Evolutionary conservation across 2,888 invertebrate species (phyloP).

Genomic region (Crematogaster levior): DNA sequence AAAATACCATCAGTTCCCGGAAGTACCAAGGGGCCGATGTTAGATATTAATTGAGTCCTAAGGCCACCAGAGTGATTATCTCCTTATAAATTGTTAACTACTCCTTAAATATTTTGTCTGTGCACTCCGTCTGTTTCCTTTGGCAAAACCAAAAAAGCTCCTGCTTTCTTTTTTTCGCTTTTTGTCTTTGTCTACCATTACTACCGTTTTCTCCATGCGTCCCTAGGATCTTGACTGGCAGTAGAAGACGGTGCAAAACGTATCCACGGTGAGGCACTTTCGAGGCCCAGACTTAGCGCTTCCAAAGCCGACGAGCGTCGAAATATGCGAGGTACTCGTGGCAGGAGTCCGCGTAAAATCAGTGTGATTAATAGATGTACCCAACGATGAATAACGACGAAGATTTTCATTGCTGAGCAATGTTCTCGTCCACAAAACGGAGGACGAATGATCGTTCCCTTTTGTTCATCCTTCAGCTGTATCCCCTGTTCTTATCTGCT

Average conservation of each 20-base stretch:
- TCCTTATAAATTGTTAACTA: constrained; percentile 80
- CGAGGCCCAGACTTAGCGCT: constrained; percentile 79
- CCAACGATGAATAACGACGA: constrained; percentile 61
- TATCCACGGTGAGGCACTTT: constrained; percentile 84
- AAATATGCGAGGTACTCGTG: constrained; percentile 60
- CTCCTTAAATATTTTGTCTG: constrained; percentile 78
- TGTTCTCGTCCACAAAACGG: constrained; percentile 54
- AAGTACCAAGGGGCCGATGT: constrained; percentile 80
- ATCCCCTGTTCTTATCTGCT: constrained; percentile 59
- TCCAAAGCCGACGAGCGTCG: constrained; percentile 72
- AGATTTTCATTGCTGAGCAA: constrained; percentile 60
- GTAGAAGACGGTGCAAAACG: constrained; percentile 72
- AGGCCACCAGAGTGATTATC: constrained; percentile 85
- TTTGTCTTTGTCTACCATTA: constrained; percentile 38
- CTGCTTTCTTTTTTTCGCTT: constrained; percentile 53
- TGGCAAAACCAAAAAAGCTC: constrained; percentile 38
- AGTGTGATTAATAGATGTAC: constrained; percentile 50
- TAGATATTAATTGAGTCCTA: constrained; percentile 84
- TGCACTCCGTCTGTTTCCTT: constrained; percentile 64
- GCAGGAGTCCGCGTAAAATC: constrained; percentile 62
- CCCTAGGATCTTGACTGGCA: constrained; percentile 64
- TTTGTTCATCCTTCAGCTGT: constrained; percentile 11
- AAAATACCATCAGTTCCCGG: constrained; percentile 68
- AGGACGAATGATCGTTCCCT: constrained; percentile 65
- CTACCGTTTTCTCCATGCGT: constrained; percentile 41